A percentile compares a stretch with the other conserved stretches of the same genome.
These are phyloP conservation scores for Molothrus aeneus DNA, from an alignment of 2,797 vertebrate genomes.

Conservation along the genomic window DNA sequence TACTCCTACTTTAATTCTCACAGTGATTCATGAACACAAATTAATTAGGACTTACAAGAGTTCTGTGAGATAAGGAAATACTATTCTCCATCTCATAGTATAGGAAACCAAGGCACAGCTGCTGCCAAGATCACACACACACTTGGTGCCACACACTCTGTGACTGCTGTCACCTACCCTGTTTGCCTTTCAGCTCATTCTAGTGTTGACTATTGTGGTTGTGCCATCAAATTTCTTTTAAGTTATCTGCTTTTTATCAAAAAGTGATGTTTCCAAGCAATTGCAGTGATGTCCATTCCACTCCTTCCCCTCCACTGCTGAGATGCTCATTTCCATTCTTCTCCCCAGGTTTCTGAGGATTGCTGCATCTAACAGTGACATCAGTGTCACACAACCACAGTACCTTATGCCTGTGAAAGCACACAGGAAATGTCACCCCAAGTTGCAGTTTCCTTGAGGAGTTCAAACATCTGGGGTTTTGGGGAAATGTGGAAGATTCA, in stretches of 20 bases:
- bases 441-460: accelerated
- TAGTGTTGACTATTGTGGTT: background rate
- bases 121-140: background rate
- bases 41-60: background rate
- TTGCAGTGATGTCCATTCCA: background rate
- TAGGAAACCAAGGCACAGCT: background rate
- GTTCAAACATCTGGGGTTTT: background rate
- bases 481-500: background rate
- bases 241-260: background rate
- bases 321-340: background rate
- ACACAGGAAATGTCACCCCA: background rate
- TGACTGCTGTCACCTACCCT: background rate
- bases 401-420: background rate
- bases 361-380: background rate
- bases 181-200: background rate
- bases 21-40: constrained; percentile 10
- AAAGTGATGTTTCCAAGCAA: background rate
- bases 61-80: constrained; percentile 3
- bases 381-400: background rate
- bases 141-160: background rate
- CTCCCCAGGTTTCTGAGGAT: background rate
- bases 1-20: background rate
- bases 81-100: background rate
- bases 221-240: background rate
- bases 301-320: background rate